phyloP scores from a whole-genome alignment of 2,888 invertebrate genomes.

The Mythimna vitellina region DNA sequence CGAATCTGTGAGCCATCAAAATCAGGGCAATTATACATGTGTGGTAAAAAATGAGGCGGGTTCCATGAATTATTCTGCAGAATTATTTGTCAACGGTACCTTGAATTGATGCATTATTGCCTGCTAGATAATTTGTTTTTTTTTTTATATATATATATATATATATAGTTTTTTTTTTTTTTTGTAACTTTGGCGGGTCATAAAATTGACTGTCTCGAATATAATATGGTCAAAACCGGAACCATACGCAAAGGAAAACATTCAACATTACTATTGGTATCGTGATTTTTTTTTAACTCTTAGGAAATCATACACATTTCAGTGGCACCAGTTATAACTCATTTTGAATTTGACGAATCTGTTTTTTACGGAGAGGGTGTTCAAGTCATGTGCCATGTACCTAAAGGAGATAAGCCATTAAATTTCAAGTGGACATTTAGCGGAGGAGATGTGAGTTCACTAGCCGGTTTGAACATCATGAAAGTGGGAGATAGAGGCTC shows the following conservation, averaged over 20 bases:
- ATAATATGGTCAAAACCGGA: slow-evolving; percentile 3
- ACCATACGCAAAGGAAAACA: slow-evolving; percentile 29
- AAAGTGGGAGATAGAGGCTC: slow-evolving; percentile 92
- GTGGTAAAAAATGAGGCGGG: slow-evolving; percentile 92
- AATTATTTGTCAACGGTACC: slow-evolving; percentile 93
- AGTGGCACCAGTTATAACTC: slow-evolving; percentile 91
- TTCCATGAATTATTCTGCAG: slow-evolving; percentile 90
- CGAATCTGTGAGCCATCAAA: slow-evolving; percentile 90
- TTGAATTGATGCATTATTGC: slow-evolving; percentile 56
- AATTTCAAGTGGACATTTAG: slow-evolving; percentile 94
- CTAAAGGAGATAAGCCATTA: slow-evolving; percentile 93
- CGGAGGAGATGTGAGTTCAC: slow-evolving; percentile 89
- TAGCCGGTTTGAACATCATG: slow-evolving; percentile 91
- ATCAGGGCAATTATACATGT: slow-evolving; percentile 92
- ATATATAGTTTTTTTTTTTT: slow-evolving; percentile 52
- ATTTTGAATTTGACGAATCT: slow-evolving; percentile 91
- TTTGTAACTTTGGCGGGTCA: slow-evolving; percentile 89
- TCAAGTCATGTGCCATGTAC: slow-evolving; percentile 91
- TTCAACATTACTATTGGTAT: slow-evolving; percentile 3
- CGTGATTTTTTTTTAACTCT: slow-evolving; percentile 26
- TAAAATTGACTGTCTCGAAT: slow-evolving; percentile 66
- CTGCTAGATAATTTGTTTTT: slow-evolving; percentile 68
- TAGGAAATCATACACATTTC: slow-evolving; percentile 73
- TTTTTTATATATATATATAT: slow-evolving; percentile 57
- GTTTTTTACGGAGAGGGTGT: slow-evolving; percentile 91